Evolutionary conservation across 2,113 vertebrate species (phyloP).

Genomic region (Salvelinus namaycush): DNA sequence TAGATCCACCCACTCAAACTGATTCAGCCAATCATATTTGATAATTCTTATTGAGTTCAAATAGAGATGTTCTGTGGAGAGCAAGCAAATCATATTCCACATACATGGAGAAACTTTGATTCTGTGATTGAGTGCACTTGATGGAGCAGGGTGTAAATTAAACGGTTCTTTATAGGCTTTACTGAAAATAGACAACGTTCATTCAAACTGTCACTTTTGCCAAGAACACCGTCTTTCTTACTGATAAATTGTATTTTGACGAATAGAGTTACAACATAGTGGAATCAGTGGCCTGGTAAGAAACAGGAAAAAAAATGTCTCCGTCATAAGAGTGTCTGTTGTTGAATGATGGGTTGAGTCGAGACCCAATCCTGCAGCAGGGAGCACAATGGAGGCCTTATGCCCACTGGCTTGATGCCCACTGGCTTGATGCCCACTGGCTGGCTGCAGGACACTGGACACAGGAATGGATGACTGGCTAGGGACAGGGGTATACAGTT

Average conservation of each 20-base stretch:
- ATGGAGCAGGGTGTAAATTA: constrained; percentile 26
- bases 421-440: constrained; percentile 55
- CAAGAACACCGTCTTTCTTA: background rate
- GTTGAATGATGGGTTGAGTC: constrained; percentile 67
- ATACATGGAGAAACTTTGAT: constrained; percentile 7
- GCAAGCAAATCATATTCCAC: background rate
- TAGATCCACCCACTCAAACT: constrained; percentile 64
- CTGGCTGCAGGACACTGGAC: constrained; percentile 46
- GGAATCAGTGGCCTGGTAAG: constrained; percentile 59
- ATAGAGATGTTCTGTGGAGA: constrained; percentile 17
- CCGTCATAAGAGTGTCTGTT: constrained; percentile 69
- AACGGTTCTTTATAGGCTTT: background rate
- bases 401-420: constrained; percentile 60
- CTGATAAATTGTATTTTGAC: background rate
- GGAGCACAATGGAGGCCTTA: constrained; percentile 73
- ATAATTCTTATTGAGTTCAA: constrained; percentile 54
- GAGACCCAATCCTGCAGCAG: constrained; percentile 68
- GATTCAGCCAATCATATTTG: constrained; percentile 40
- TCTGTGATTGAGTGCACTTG: constrained; percentile 4
- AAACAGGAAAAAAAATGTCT: constrained; percentile 74
- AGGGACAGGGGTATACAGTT: too few species aligned
- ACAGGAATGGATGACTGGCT: constrained; percentile 44
- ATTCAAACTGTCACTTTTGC: background rate
- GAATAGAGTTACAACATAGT: constrained; percentile 9
- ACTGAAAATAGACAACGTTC: too few species aligned